phyloP scores from a whole-genome alignment of 2,797 vertebrate genomes.

The Hoplostethus atlanticus region DNA sequence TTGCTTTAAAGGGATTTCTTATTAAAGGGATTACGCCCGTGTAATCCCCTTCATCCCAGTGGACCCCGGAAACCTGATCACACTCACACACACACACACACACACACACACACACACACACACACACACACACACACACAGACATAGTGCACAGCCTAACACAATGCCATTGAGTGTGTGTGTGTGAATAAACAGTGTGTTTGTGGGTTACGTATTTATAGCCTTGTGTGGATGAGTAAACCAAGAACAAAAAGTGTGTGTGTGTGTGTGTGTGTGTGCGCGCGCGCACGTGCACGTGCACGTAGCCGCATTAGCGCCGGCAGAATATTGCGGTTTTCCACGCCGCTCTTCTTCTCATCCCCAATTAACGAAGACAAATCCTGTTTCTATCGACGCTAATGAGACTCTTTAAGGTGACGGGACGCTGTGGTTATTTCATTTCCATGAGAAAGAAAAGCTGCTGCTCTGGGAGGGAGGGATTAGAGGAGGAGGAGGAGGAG shows the following conservation, averaged over 20 bases:
- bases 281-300: not conserved
- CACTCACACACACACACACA: conserved; percentile 32
- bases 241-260: not conserved
- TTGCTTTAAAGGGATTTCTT: conserved; percentile 91
- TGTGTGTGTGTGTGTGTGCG: conserved; percentile 1
- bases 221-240: conserved; percentile 10
- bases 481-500: conserved; percentile 31
- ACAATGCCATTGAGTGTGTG: conserved; percentile 22
- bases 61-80: conserved; percentile 86
- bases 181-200: conserved; percentile 19
- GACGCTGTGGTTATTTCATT: conserved; percentile 66
- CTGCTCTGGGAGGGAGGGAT: conserved; percentile 29
- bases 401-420: conserved; percentile 77
- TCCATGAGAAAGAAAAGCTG: conserved; percentile 59
- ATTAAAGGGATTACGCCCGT: conserved; percentile 96
- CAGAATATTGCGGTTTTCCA: conserved; percentile 26
- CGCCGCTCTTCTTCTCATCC: conserved; percentile 70
- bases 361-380: conserved; percentile 81
- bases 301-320: no score
- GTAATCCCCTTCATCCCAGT: conserved; percentile 92
- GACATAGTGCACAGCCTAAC: conserved; percentile 37
- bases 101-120: conserved; percentile 13
- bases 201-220: conserved; percentile 28
- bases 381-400: conserved; percentile 70
- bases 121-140: conserved; percentile 15